Base-by-base conservation (phyloP, 2,888 invertebrate genomes). In the Drosophila longiperda region DNA sequence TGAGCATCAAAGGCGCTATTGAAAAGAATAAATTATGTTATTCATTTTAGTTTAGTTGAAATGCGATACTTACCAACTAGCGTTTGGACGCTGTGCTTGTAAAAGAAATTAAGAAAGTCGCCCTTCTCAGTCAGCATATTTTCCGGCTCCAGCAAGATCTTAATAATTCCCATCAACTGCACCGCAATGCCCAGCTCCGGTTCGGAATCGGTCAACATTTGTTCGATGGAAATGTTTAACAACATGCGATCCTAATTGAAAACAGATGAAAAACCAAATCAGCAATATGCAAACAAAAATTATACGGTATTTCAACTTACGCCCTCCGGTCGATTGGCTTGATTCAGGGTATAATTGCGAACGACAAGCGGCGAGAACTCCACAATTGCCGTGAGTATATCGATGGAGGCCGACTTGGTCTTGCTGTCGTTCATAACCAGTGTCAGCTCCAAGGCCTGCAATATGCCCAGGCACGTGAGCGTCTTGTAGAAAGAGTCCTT, bases 61-160 rank as follows among this genome's bases (percentile, higher is more conserved):
- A 29, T 17, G 20, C 4, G 2, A 0, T 45, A 92, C 94, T 94
- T 94, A 97, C 97, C 96, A 94, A 99, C 98, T 87, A 99, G 95
- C 63, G 98, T 97, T 93, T 98, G 97, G 95, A 99, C 98, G 94
- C 98, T 98, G 94, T 98, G 97, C 93, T 98, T 99, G 94, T 99
- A 99, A 94, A 99, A 99, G 93, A 99, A 98, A 93, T 97, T 97
- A 65, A 99, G 95, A 93, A 99, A 99, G 93, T 99, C 99, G 23
- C 98, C 97, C 93, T 99, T 99, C 94, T 99, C 99, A 66, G 98
- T 97, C 79, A 99, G 94, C 99, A 99, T 99, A 93, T 99, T 99
- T 93, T 99, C 99, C 9, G 99, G 99, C 93, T 99, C 99, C 58
- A 99, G 95, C 38, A 99, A 94, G 83, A 99, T 95, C 91, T 98